Evolutionary conservation across 2,888 invertebrate species (phyloP).

Genomic region (Caenorhabditis panamensis): DNA sequence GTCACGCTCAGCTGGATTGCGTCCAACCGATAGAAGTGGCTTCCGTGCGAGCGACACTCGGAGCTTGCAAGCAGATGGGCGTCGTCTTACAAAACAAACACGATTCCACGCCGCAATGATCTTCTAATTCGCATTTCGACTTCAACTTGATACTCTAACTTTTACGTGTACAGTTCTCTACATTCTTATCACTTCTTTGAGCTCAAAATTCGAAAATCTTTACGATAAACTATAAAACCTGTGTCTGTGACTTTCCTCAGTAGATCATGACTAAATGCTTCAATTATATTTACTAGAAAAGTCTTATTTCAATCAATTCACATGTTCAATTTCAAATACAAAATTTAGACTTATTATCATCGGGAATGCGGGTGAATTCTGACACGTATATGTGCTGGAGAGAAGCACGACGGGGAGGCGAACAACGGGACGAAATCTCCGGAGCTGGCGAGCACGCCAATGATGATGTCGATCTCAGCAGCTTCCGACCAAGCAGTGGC

Average conservation of each 20-base stretch:
- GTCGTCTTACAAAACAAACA: slow-evolving; percentile 61
- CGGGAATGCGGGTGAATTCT: slow-evolving; percentile 54
- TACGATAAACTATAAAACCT: too few relatives aligned
- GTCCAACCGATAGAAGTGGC: slow-evolving; percentile 75
- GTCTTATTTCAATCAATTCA: too few relatives aligned
- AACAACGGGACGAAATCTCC: slow-evolving; percentile 44
- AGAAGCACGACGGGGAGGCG: slow-evolving; percentile 46
- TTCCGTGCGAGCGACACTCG: slow-evolving; percentile 60
- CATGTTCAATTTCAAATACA: too few relatives aligned
- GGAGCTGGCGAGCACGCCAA: slow-evolving; percentile 24
- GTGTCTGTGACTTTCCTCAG: too few relatives aligned
- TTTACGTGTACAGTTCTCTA: too few relatives aligned
- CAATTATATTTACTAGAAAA: too few relatives aligned
- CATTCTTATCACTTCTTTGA: too few relatives aligned
- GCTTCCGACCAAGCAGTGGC: slow-evolving; percentile 42
- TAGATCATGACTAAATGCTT: too few relatives aligned
- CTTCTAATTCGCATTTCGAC: not conserved
- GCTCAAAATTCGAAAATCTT: too few relatives aligned
- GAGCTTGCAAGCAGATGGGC: slow-evolving; percentile 63
- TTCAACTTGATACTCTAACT: too few relatives aligned
- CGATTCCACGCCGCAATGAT: slow-evolving; percentile 45
- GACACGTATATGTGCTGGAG: slow-evolving; percentile 51
- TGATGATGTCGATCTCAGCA: slow-evolving; percentile 51
- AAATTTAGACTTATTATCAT: too few relatives aligned
- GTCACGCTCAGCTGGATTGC: slow-evolving; percentile 74